Conservation (phyloP, 2,113 vertebrate genomes). For the Pterocles gutturalis region DNA sequence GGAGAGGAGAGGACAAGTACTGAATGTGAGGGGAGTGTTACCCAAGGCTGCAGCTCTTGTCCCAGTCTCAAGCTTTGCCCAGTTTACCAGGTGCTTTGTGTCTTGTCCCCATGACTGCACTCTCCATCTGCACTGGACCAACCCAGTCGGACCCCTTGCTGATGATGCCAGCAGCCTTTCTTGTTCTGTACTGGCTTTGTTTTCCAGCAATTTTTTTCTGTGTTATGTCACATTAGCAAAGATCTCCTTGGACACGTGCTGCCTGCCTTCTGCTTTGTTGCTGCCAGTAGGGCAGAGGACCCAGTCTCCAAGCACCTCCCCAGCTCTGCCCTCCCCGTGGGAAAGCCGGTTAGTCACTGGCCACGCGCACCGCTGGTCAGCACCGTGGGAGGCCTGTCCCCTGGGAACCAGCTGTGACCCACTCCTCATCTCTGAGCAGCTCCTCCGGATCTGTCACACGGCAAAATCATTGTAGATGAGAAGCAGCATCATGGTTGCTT, state of each 20-base stretch:
- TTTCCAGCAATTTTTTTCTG: neutral
- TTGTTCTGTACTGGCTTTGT: neutral
- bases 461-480: neutral
- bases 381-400: rapidly evolving
- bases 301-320: neutral
- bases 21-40: neutral
- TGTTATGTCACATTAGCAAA: neutral
- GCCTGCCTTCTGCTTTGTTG: neutral
- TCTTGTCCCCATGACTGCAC: neutral
- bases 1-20: neutral
- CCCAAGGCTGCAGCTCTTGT: neutral
- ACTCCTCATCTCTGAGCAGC: neutral
- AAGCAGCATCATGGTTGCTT: neutral
- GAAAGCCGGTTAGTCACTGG: neutral
- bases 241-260: neutral
- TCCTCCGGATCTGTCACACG: neutral
- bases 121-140: neutral
- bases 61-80: neutral
- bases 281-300: neutral
- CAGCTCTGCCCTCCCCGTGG: neutral
- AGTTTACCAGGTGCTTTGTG: neutral
- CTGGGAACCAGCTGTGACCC: neutral
- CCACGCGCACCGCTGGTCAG: neutral
- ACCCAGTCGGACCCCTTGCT: neutral
- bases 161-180: neutral